Percentiles rank a stretch among this genome's conserved stretches.
Conservation (phyloP, 2,888 invertebrate species). For the Linyphia triangularis region DNA sequence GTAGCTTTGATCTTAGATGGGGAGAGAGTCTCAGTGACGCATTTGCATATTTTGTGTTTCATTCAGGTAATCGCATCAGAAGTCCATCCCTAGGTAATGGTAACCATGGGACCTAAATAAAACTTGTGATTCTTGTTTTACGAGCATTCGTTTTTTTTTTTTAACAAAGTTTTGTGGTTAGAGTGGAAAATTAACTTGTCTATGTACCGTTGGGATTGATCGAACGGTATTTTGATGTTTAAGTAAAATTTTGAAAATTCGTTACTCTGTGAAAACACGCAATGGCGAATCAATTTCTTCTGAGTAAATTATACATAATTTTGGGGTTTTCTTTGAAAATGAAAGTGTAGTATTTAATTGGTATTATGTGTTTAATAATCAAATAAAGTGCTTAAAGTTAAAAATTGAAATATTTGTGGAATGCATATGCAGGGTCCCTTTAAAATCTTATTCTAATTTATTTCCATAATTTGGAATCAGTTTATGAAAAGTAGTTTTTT, state of each 20-base stretch:
- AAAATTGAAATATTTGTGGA: too few species aligned
- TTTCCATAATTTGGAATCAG: too few species aligned
- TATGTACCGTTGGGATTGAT: neutral
- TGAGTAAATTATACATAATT: too few species aligned
- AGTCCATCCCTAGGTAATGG: neutral
- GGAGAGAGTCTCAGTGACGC: neutral
- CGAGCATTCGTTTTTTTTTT: neutral
- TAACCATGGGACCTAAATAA: neutral
- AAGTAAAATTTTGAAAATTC: neutral
- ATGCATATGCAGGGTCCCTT: too few species aligned
- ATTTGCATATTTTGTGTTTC: conserved; percentile 40
- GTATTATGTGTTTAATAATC: too few species aligned
- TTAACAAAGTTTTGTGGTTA: neutral
- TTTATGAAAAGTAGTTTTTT: too few species aligned
- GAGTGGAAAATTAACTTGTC: neutral
- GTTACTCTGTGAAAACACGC: neutral
- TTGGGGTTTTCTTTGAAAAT: too few species aligned
- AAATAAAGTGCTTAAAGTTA: too few species aligned
- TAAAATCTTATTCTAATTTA: too few species aligned
- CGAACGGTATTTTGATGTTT: neutral
- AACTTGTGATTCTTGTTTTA: neutral
- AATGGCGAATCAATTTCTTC: too few species aligned
- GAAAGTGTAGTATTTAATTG: too few species aligned
- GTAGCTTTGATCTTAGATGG: conserved; percentile 53
- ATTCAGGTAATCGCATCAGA: conserved; percentile 28